phyloP scores from a whole-genome alignment of 2,113 vertebrate genomes.

The Lagopus leucura region DNA sequence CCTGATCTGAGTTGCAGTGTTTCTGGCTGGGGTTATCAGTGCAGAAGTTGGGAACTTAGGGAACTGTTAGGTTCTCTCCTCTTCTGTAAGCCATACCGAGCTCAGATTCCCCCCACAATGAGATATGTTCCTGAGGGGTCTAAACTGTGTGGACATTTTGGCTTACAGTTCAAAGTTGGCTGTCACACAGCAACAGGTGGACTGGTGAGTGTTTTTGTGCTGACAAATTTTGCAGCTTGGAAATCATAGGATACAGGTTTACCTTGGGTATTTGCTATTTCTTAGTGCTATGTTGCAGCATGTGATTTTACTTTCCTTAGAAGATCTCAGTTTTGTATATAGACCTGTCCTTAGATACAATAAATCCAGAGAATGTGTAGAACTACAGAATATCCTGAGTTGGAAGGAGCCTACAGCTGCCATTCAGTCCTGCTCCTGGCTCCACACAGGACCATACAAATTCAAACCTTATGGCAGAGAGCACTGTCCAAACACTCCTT shows the following conservation, averaged over 20 bases:
- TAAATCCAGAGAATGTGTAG: neutral
- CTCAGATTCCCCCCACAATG: fast-evolving
- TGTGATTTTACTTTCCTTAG: neutral
- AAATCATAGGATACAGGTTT: neutral
- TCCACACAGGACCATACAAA: too few species aligned
- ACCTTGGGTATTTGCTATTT: neutral
- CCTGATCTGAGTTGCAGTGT: fast-evolving
- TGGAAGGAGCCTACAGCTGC: too few species aligned
- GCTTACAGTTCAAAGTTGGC: neutral
- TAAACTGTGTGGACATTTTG: neutral
- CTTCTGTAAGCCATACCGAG: neutral
- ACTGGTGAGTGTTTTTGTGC: neutral
- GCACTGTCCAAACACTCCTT: too few species aligned
- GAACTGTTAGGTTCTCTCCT: neutral
- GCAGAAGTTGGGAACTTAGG: neutral
- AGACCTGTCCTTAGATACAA: neutral
- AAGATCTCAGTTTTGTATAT: neutral
- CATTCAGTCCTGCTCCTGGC: too few species aligned
- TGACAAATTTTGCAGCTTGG: neutral
- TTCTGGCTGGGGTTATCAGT: neutral
- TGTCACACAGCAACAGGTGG: neutral
- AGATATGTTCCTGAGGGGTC: fast-evolving
- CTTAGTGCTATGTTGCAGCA: fast-evolving
- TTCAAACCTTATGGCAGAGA: too few species aligned
- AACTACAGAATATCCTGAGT: neutral